Conservation (phyloP, 2,113 vertebrate species). For the Eolophus roseicapilla region DNA sequence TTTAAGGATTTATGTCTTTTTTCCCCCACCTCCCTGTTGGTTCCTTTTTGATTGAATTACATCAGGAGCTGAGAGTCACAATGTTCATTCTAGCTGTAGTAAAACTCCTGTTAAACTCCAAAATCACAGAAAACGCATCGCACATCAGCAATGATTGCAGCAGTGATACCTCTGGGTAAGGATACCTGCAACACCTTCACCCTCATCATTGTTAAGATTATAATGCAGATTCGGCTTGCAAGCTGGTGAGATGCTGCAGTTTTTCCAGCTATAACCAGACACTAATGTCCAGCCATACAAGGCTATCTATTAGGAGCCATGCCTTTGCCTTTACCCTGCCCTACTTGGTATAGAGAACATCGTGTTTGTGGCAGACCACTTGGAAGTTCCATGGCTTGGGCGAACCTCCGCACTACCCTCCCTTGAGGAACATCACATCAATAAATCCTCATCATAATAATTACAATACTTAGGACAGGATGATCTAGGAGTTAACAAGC, state of each 20-base stretch:
- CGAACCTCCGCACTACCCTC: background rate
- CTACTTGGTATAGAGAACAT: background rate
- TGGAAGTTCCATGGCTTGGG: background rate
- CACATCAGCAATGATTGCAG: background rate
- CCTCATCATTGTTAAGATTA: background rate
- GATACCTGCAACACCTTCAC: background rate
- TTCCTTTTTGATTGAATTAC: conserved; percentile 62
- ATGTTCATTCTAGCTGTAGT: background rate
- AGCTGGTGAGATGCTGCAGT: background rate
- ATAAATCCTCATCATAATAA: conserved; percentile 13
- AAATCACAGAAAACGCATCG: background rate
- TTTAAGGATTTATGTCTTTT: conserved; percentile 70
- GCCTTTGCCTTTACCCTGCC: background rate
- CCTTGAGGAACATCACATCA: conserved; percentile 6
- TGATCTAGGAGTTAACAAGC: background rate
- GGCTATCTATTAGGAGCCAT: background rate
- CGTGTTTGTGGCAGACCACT: background rate
- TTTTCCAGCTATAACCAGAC: background rate
- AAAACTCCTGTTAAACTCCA: background rate
- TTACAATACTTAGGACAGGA: background rate
- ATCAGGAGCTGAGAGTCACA: conserved; percentile 26
- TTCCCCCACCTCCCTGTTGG: conserved; percentile 41
- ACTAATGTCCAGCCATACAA: background rate
- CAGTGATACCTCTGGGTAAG: background rate
- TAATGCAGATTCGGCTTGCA: background rate